Conservation (phyloP, 1,140 invertebrate species). For the Temnothorax curvispinosus region DNA sequence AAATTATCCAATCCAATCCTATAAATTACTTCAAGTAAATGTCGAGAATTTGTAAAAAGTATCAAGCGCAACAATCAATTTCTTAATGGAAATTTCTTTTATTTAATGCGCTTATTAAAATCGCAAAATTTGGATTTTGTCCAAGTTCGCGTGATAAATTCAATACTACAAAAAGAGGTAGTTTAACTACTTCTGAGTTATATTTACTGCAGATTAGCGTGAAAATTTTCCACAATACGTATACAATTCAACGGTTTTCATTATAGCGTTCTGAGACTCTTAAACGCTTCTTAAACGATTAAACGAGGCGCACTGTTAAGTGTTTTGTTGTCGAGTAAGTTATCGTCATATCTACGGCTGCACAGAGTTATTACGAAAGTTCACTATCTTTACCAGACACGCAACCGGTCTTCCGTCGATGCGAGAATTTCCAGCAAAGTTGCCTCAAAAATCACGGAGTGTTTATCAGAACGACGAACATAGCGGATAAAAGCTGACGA, state of each 20-base stretch:
- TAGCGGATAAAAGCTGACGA: constrained; percentile 5
- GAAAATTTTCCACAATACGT: constrained; percentile 28
- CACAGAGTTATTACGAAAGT: constrained; percentile 39
- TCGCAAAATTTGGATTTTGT: neutral
- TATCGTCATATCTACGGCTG: constrained; percentile 37
- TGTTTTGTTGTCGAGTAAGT: constrained; percentile 36
- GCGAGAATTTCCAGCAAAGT: neutral
- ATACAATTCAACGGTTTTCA: constrained; percentile 7
- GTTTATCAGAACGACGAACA: neutral
- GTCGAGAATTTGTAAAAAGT: neutral
- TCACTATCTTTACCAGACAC: constrained; percentile 21
- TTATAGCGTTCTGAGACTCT: neutral
- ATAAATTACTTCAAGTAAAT: constrained; percentile 12
- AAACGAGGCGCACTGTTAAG: constrained; percentile 9
- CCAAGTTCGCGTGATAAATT: constrained; percentile 16
- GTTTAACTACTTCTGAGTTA: constrained; percentile 29
- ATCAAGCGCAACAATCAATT: neutral
- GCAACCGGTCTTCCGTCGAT: neutral
- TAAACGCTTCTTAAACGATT: constrained; percentile 25
- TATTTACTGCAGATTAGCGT: neutral
- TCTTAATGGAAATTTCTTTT: constrained; percentile 13
- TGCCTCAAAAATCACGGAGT: constrained; percentile 6
- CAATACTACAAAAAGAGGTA: constrained; percentile 2
- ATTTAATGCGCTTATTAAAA: constrained; percentile 12
- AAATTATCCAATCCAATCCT: neutral